Evolutionary conservation across 2,888 invertebrate genomes (phyloP), one percentile per base, ranked within the genome.

Genomic region (Calephelis perditalis): DNA sequence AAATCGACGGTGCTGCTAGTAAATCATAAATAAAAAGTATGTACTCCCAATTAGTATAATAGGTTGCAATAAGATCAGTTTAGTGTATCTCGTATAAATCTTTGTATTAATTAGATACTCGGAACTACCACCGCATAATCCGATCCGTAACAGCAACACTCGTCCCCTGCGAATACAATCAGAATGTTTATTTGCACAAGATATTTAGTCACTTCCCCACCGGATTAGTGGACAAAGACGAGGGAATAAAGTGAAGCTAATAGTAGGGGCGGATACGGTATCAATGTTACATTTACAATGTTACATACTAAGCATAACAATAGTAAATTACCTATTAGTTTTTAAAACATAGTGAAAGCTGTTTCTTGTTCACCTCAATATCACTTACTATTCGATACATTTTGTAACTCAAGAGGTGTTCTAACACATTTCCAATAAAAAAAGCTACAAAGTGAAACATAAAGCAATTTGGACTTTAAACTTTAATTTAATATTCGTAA

Each of bases 101-200:
- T 73, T 69, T 71, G 70, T 76, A 77, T 73, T 76, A 84, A 86
- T 86, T 85, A 83, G 78, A 68, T 67, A 68, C 68, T 72, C 70
- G 72, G 77, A 77, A 74, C 77, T 75, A 81, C 81, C 82, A 79
- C 80, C 79, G 70, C 78, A 77, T 87, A 87, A 88, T 86, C 86
- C 84, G 84, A 86, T 88, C 85, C 73, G 82, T 73, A 77, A 78
- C 78, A 78, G 82, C 76, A 72, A 71, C 76, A 76, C 74, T 81
- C 79, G 75, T 80, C 82, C 84, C 84, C 73, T 76, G 77, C 84
- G 86, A 86, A 87, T 84, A 77, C 78, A 78, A 79, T 78, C 83
- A 74, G 71, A 84, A 86, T 88, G 87, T 90, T 89, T 90, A 86
- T 90, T 90, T 90, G 88, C 85, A 87, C 89, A 90, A 90, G 87